phyloP scores from a whole-genome alignment of 2,113 vertebrate species.

The Mormoops blainvillei region DNA sequence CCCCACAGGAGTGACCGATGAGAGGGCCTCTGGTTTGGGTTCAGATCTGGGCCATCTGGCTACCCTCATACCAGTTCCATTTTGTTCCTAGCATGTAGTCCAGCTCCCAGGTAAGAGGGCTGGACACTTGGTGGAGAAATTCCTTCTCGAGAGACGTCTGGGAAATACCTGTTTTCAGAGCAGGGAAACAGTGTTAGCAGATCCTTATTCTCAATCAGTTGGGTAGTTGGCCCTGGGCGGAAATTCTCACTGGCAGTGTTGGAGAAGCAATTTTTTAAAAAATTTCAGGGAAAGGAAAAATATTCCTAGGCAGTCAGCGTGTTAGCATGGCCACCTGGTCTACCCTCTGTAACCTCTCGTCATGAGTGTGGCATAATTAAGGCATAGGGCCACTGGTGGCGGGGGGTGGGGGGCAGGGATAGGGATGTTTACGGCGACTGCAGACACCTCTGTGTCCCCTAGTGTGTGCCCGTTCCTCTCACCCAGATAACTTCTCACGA shows the following conservation, averaged over 20 bases:
- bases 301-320: neutral
- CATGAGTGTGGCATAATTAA: rapidly evolving
- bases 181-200: neutral
- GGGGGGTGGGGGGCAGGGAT: neutral
- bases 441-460: neutral
- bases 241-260: neutral
- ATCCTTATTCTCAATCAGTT: neutral
- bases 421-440: rapidly evolving
- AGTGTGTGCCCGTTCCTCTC: rapidly evolving
- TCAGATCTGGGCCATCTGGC: neutral
- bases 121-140: neutral
- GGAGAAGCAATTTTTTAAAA: neutral
- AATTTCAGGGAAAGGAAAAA: neutral
- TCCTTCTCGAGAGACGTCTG: neutral
- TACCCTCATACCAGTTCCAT: neutral
- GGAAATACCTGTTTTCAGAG: neutral
- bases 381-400: rapidly evolving
- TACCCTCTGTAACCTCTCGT: neutral
- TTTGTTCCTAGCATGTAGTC: neutral
- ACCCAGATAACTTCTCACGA: neutral
- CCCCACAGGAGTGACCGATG: neutral
- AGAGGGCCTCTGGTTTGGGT: neutral
- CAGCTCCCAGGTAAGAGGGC: neutral
- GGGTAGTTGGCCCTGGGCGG: neutral
- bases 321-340: neutral